These are phyloP conservation scores for Lamprologus callipterus DNA, from an alignment of 2,113 vertebrate genomes.

Conservation along the genomic window DNA sequence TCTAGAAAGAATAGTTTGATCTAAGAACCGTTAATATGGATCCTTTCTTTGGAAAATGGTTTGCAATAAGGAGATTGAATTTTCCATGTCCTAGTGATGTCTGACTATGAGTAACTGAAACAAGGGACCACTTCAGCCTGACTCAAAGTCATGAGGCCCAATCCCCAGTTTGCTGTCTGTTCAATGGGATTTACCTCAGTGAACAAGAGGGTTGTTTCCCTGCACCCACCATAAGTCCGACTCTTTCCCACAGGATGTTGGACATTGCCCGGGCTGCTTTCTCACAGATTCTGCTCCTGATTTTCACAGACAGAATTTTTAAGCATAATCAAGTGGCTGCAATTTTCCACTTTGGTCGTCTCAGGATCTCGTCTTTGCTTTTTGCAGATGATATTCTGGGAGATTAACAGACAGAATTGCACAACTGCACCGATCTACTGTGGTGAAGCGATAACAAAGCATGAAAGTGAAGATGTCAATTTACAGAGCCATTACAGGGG, in stretches of 20 bases:
- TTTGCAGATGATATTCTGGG: background rate
- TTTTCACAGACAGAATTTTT: fast-evolving
- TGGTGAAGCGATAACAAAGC: background rate
- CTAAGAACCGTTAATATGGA: background rate
- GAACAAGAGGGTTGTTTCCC: background rate
- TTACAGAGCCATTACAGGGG: background rate
- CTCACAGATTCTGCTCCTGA: background rate
- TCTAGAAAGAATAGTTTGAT: background rate
- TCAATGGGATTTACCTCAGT: background rate
- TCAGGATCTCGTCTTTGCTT: background rate
- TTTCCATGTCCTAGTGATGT: background rate
- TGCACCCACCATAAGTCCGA: background rate
- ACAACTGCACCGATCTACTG: background rate
- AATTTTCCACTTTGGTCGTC: background rate
- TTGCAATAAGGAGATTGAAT: background rate
- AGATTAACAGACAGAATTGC: background rate
- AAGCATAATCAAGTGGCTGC: fast-evolving
- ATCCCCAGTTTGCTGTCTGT: background rate
- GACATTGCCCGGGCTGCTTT: background rate
- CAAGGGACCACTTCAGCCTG: background rate
- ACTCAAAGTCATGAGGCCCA: background rate
- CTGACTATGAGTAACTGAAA: background rate
- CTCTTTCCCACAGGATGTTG: background rate
- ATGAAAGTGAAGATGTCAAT: background rate
- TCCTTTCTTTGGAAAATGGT: background rate